Evolutionary conservation across 2,113 vertebrate species (phyloP).

Genomic region (Pleuronectes platessa): DNA sequence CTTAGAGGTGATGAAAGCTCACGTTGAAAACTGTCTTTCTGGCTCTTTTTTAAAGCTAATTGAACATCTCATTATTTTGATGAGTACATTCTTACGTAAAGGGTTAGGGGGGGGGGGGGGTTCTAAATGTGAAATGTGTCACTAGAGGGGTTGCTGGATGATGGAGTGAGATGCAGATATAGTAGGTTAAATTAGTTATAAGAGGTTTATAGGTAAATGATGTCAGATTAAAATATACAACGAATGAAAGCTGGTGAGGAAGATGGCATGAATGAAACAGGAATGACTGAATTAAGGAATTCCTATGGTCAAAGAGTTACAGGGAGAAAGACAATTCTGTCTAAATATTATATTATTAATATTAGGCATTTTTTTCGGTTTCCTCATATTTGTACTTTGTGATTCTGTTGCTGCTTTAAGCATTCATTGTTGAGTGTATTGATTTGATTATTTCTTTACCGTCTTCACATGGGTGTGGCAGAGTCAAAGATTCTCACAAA

Average conservation of each 20-base stretch:
- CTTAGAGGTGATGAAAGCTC: slow-evolving; percentile 73
- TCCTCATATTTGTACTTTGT: too few species aligned
- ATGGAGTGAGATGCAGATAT: slow-evolving; percentile 2
- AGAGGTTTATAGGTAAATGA: slow-evolving; percentile 2
- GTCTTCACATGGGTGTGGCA: too few species aligned
- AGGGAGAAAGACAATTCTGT: too few species aligned
- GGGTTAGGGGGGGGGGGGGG: slow-evolving; percentile 37
- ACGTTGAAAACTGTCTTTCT: slow-evolving; percentile 66
- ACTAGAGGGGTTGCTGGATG: slow-evolving; percentile 4
- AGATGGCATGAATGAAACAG: slow-evolving; percentile 3
- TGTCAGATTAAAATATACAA: slow-evolving; percentile 1
- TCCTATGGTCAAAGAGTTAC: too few species aligned
- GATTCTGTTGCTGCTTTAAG: too few species aligned
- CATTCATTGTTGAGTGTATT: too few species aligned
- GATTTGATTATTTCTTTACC: too few species aligned
- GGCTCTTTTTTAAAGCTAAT: slow-evolving; percentile 57
- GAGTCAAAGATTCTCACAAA: too few species aligned
- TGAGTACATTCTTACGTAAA: slow-evolving; percentile 44
- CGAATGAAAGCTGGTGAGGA: slow-evolving; percentile 15
- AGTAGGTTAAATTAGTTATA: slow-evolving; percentile 27
- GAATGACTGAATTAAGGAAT: slow-evolving; percentile 11
- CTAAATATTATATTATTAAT: too few species aligned
- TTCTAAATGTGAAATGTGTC: slow-evolving; percentile 23
- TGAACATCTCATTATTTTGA: slow-evolving; percentile 64
- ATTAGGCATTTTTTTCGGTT: too few species aligned